A percentile compares a stretch with the other conserved stretches of the same genome.
These are phyloP conservation scores for Eptatretus burgeri DNA, from an alignment of 2,113 vertebrate species.

Conservation along the genomic window DNA sequence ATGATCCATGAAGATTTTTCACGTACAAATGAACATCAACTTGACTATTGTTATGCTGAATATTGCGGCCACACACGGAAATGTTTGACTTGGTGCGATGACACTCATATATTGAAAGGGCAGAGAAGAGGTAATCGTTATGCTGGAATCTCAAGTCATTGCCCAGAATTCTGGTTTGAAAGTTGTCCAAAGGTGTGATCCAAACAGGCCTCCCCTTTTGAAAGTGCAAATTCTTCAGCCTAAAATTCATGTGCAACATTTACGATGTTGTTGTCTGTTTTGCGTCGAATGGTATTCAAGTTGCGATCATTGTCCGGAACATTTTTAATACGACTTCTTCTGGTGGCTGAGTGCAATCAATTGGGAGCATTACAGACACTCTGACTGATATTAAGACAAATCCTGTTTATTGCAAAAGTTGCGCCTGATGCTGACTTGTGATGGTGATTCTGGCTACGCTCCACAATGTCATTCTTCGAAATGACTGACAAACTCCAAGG, in stretches of 20 bases:
- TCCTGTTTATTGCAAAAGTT: no score
- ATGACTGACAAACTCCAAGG: no score
- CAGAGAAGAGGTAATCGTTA: background rate
- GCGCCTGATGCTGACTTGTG: no score
- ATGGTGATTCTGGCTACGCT: no score
- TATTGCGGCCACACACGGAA: background rate
- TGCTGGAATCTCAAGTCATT: background rate
- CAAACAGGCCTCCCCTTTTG: background rate
- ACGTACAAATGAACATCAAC: constrained; percentile 2
- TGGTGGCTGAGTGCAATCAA: no score
- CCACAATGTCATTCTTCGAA: no score
- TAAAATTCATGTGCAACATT: background rate
- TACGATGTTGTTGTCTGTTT: background rate
- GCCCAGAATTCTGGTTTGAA: background rate
- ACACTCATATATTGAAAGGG: background rate
- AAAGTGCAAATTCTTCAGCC: background rate
- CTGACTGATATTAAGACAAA: no score
- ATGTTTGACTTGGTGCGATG: background rate
- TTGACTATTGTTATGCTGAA: background rate
- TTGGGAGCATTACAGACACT: no score
- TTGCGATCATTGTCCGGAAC: background rate
- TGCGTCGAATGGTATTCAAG: background rate
- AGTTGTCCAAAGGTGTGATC: constrained; percentile 3
- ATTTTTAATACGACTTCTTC: no score
- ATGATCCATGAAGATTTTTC: background rate